These are phyloP conservation scores for Ridgeia piscesae DNA, from an alignment of 1,140 invertebrate species.

Conservation along the genomic window DNA sequence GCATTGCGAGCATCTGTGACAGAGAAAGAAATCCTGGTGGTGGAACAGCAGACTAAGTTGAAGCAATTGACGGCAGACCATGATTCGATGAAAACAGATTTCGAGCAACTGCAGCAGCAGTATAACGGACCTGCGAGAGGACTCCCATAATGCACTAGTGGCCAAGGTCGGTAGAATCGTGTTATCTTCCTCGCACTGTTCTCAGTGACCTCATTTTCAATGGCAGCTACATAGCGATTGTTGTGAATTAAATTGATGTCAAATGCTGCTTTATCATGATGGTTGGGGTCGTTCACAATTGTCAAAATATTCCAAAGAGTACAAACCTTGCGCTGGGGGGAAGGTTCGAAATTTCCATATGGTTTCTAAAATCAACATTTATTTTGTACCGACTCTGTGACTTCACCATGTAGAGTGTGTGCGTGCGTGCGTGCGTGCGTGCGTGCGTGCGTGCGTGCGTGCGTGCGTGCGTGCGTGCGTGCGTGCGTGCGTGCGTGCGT, in stretches of 20 bases:
- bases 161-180: not conserved
- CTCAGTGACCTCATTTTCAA: not conserved
- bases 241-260: not conserved
- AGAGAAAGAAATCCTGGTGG: not conserved
- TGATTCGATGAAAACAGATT: not conserved
- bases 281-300: too few relatives aligned
- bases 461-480: too few relatives aligned
- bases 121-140: not conserved
- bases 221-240: not conserved
- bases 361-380: too few relatives aligned
- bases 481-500: too few relatives aligned
- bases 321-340: too few relatives aligned
- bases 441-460: too few relatives aligned
- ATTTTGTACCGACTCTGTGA: too few relatives aligned
- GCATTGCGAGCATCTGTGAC: not conserved
- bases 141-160: not conserved
- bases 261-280: too few relatives aligned
- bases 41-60: not conserved
- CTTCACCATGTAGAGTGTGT: too few relatives aligned
- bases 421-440: too few relatives aligned
- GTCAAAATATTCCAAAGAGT: too few relatives aligned
- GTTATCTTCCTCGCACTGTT: not conserved
- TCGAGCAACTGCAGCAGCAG: not conserved
- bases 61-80: not conserved
- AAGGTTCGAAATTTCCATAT: too few relatives aligned